phyloP scores from a whole-genome alignment of 2,797 vertebrate species.

The Xenentodon cancila region DNA sequence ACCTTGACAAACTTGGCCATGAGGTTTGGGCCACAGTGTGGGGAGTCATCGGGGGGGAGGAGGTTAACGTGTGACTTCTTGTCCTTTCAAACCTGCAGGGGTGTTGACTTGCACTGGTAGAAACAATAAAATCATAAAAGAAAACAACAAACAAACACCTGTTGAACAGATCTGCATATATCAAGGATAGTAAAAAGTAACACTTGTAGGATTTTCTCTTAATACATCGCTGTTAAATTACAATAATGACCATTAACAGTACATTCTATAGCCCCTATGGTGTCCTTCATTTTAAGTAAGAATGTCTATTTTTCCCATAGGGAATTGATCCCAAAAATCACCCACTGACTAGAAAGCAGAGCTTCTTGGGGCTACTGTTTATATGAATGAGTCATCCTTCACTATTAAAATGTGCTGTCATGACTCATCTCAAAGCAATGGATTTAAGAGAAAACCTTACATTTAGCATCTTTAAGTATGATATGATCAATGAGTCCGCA shows the following conservation, averaged over 20 bases:
- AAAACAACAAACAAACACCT: conserved; percentile 85
- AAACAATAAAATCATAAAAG: conserved; percentile 82
- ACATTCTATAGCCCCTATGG: conserved; percentile 70
- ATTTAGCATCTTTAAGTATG: conserved; percentile 84
- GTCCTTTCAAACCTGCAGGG: conserved; percentile 99
- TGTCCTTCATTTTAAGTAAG: conserved; percentile 24
- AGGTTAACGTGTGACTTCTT: conserved; percentile 82
- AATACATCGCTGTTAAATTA: conserved; percentile 31
- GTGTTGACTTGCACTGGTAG: conserved; percentile 93
- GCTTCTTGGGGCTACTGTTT: conserved; percentile 52
- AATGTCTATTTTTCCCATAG: conserved; percentile 66
- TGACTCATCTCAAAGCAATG: conserved; percentile 43
- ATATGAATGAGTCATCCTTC: conserved; percentile 48
- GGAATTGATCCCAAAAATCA: conserved; percentile 65
- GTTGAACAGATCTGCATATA: conserved; percentile 99
- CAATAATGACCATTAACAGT: conserved; percentile 47
- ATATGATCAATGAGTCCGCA: conserved; percentile 99
- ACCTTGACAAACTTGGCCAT: conserved; percentile 91
- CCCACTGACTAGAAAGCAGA: conserved; percentile 45
- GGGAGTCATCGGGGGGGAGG: conserved; percentile 70
- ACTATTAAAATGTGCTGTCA: conserved; percentile 39
- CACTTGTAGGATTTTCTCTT: conserved; percentile 74
- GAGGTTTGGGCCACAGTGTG: conserved; percentile 92
- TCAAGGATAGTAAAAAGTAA: conserved; percentile 90
- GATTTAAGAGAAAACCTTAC: conserved; percentile 70